Percentiles rank a stretch among this genome's conserved stretches.
phyloP scores from a whole-genome alignment of 92 coral and sea anemone species.

The Paramuricea clavata region DNA sequence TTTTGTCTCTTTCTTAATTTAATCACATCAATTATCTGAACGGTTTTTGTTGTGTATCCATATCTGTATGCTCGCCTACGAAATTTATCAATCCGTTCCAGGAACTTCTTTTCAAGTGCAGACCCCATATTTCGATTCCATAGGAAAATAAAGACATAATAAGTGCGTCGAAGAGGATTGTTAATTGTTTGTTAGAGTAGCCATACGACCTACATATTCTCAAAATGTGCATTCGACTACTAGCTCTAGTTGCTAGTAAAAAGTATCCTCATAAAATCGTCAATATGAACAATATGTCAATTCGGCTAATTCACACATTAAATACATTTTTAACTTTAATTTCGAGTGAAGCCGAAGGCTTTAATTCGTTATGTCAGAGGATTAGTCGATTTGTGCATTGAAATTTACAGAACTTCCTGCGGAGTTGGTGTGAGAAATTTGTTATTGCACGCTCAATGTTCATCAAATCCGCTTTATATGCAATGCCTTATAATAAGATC shows the following conservation, averaged over 20 bases:
- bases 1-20: constrained; percentile 6
- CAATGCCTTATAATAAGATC: too few relatives aligned
- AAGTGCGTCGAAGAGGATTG: constrained; percentile 6
- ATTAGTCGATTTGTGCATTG: too few relatives aligned
- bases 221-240: constrained; percentile 39
- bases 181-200: constrained; percentile 18
- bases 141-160: constrained; percentile 22
- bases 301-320: too few relatives aligned
- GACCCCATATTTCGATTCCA: constrained; percentile 45
- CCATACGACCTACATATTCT: constrained; percentile 42
- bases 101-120: constrained; percentile 41
- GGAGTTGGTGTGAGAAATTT: too few relatives aligned
- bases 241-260: constrained; percentile 40
- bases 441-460: too few relatives aligned
- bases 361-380: too few relatives aligned
- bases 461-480: too few relatives aligned
- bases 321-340: too few relatives aligned
- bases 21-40: constrained; percentile 25
- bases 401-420: too few relatives aligned
- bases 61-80: constrained; percentile 31
- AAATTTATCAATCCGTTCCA: constrained; percentile 55
- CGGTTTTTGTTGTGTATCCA: constrained; percentile 40
- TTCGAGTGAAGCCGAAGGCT: too few relatives aligned
- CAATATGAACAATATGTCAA: too few relatives aligned
- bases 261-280: constrained; percentile 12